These are phyloP conservation scores for Myiothlypis chrysogaster DNA, from an alignment of 2,797 vertebrate genomes.

Conservation along the genomic window DNA sequence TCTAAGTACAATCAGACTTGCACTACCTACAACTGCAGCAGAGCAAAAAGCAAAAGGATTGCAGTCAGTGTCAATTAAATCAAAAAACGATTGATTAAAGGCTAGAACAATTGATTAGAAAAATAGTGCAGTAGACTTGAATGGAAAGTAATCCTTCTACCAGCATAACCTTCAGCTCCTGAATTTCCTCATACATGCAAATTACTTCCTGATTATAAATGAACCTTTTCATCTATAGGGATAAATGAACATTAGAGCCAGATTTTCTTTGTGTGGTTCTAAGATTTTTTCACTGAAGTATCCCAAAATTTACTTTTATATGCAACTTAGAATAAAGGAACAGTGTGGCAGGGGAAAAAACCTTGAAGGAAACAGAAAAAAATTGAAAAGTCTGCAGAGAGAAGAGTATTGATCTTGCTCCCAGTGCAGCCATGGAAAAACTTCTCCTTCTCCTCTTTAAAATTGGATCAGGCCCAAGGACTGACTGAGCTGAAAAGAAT, in stretches of 20 bases:
- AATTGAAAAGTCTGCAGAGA: neutral
- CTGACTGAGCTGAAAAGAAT: neutral
- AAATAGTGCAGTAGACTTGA: neutral
- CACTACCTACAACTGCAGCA: neutral
- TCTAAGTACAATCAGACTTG: neutral
- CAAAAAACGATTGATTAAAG: neutral
- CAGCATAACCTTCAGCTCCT: neutral
- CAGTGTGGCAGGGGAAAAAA: neutral
- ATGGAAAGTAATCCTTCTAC: neutral
- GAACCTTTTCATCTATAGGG: neutral
- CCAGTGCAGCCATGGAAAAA: neutral
- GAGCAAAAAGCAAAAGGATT: neutral
- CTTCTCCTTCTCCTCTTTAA: neutral
- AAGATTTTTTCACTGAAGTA: neutral
- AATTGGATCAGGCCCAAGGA: neutral
- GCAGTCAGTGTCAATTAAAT: neutral
- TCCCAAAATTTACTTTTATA: neutral
- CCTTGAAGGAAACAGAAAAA: neutral
- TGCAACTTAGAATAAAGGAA: neutral
- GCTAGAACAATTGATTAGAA: neutral
- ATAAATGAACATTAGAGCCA: neutral
- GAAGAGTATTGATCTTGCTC: neutral
- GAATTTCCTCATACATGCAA: neutral
- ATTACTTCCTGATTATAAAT: neutral
- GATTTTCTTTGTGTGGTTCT: neutral